These are phyloP conservation scores for Apamea anceps DNA, from an alignment of 2,888 invertebrate species.

Conservation along the genomic window DNA sequence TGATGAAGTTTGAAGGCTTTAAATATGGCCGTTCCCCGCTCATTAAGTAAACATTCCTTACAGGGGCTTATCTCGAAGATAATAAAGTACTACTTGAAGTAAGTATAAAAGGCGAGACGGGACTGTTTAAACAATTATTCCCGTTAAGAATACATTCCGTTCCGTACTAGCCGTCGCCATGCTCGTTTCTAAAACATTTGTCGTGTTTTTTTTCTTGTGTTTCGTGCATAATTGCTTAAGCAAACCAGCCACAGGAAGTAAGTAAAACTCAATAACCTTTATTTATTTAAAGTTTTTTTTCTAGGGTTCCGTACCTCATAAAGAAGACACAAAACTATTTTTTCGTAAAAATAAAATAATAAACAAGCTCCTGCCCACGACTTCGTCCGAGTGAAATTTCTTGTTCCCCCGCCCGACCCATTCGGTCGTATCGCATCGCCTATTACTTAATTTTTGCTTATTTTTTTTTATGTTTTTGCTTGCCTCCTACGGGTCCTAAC, in stretches of 20 bases:
- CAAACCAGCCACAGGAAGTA: constrained; percentile 80
- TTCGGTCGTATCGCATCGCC: background rate
- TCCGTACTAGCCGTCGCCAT: constrained; percentile 71
- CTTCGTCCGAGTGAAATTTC: background rate
- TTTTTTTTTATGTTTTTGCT: background rate
- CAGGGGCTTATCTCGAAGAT: constrained; percentile 85
- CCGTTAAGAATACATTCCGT: constrained; percentile 63
- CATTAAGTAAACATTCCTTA: constrained; percentile 89
- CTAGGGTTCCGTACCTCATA: background rate
- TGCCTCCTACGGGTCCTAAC: background rate
- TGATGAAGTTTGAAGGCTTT: constrained; percentile 62
- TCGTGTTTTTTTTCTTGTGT: constrained; percentile 73
- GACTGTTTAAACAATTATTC: constrained; percentile 82
- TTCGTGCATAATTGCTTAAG: constrained; percentile 74
- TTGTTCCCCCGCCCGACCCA: background rate
- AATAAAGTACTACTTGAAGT: constrained; percentile 76
- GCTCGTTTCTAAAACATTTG: constrained; percentile 74
- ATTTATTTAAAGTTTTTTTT: no score
- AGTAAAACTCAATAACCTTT: constrained; percentile 68
- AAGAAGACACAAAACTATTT: background rate
- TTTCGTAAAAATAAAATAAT: background rate
- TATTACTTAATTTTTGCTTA: background rate
- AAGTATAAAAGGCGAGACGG: constrained; percentile 80
- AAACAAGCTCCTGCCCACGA: background rate
- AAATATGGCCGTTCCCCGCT: constrained; percentile 70